Evolutionary conservation across 1,140 invertebrate species (phyloP), one percentile per base, ranked within the genome.

Genomic region (Ruditapes philippinarum): DNA sequence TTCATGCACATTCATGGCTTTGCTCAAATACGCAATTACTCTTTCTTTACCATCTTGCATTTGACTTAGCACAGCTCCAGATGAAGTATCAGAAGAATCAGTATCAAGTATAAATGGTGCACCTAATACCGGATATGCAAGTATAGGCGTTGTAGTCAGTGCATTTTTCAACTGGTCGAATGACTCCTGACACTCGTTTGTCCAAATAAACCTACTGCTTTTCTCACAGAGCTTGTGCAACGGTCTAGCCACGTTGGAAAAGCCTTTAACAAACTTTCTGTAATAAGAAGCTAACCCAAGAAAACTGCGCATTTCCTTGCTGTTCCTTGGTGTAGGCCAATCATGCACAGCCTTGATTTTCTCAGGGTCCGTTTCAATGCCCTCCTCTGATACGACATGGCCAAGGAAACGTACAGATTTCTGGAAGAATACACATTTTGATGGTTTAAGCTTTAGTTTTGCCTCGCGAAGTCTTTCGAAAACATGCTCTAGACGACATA

Each of bases 211-310:
- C 19, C 28, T 0, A 54, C 33, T 65, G 25, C 60, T 40, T 25
- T 74, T 73, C 12, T 60, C 36, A 17, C 89, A 33, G 12, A 90
- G 42, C 12, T 60, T 33, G 80, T 91, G 89, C n/a, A 90, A 33
- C 19, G 90, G 90, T 84, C 38, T 33, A 7, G 68, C 68, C 62
- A 91, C 89, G 22, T 78, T 45, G 12, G 90, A 40, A 80, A 82
- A 91, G n/a, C 45, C 36, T 51, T 83, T 78, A 17, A 91, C 36
- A 54, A 89, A 89, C 38, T 70, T 42, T 89, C 57, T 68, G 82
- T 95, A 94, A 82, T 95, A 96, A n/a, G n/a, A n/a, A n/a, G n/a
- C n/a, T 7, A 11, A 49, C 45, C 57, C 57, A 60, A 60, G n/a
- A 28, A n/a, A 60, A 12, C 57, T 60, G 5, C 9, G 57, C 14